These are phyloP conservation scores for Anoplopoma fimbria DNA, from an alignment of 2,113 vertebrate species.

Conservation along the genomic window DNA sequence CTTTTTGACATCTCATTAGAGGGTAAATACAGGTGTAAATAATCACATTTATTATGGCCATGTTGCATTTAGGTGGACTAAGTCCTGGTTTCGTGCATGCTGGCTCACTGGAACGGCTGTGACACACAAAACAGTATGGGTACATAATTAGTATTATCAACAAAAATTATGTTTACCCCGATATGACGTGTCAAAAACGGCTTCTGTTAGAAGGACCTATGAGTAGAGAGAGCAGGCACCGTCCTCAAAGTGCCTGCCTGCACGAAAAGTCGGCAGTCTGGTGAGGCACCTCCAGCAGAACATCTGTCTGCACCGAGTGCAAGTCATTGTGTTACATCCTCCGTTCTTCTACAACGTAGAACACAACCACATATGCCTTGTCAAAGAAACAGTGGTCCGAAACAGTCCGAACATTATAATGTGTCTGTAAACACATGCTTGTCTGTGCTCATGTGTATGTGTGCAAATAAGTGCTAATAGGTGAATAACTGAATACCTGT, in stretches of 20 bases:
- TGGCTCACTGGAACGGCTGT: not conserved
- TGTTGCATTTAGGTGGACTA: not conserved
- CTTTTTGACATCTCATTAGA: not conserved
- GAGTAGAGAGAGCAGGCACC: fast-evolving
- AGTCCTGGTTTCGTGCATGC: not conserved
- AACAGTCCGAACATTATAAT: not conserved
- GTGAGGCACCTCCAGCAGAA: conserved; percentile 59
- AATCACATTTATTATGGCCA: not conserved
- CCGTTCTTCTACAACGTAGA: conserved; percentile 60
- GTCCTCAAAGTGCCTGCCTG: not conserved
- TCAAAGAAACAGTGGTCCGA: not conserved
- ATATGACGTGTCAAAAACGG: not conserved
- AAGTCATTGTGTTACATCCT: conserved; percentile 51
- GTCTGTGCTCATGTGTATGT: not conserved
- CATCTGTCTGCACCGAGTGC: fast-evolving
- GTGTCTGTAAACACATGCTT: not conserved
- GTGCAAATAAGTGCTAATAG: not conserved
- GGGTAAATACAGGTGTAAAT: not conserved
- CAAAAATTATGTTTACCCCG: not conserved
- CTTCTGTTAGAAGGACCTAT: not conserved
- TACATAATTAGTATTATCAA: not conserved
- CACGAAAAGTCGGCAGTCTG: fast-evolving
- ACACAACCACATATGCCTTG: conserved; percentile 1
- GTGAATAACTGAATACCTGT: conserved; percentile 48
- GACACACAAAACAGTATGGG: not conserved